Evolutionary conservation across 2,797 vertebrate species (phyloP).

Genomic region (Poecilia picta): DNA sequence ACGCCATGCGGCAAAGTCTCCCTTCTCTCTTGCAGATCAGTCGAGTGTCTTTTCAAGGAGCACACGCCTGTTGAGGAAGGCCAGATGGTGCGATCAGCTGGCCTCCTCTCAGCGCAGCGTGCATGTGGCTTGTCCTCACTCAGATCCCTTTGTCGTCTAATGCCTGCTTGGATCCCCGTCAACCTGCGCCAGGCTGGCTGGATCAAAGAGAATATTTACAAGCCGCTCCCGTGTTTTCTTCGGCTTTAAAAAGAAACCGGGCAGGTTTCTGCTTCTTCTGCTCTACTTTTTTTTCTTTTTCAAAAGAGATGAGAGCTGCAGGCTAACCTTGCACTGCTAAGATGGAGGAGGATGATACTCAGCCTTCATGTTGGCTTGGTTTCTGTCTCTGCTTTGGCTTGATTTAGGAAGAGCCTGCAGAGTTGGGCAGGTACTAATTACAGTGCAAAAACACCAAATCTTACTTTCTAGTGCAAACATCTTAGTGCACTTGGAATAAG

Average conservation of each 20-base stretch:
- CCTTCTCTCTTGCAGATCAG: slow-evolving; percentile 39
- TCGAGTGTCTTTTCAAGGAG: slow-evolving; percentile 48
- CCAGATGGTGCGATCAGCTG: slow-evolving; percentile 75
- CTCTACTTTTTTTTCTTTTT: not conserved
- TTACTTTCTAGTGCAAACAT: too few relatives aligned
- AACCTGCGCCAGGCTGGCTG: slow-evolving; percentile 48
- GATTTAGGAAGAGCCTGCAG: slow-evolving; percentile 38
- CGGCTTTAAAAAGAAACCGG: slow-evolving; percentile 28
- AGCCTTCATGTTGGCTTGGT: slow-evolving; percentile 46
- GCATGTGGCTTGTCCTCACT: slow-evolving; percentile 65
- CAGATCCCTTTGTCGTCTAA: slow-evolving; percentile 68
- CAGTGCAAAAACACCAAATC: too few relatives aligned
- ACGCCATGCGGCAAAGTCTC: slow-evolving; percentile 10
- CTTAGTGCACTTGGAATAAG: too few relatives aligned
- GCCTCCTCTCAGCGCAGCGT: slow-evolving; percentile 63
- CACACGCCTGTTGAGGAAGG: slow-evolving; percentile 29
- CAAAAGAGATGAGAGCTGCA: slow-evolving; percentile 7
- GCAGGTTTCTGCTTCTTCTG: slow-evolving; percentile 33
- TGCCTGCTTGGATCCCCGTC: slow-evolving; percentile 62
- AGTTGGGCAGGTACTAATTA: too few relatives aligned
- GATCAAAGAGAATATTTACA: slow-evolving; percentile 72
- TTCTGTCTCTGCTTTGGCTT: slow-evolving; percentile 32
- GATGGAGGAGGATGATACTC: slow-evolving; percentile 27
- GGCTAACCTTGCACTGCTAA: not conserved
- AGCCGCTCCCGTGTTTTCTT: slow-evolving; percentile 19